A percentile compares a stretch with the other conserved stretches of the same genome.
These are phyloP conservation scores for Dromiciops gliroides DNA, from an alignment of 2,113 vertebrate species.

Conservation along the genomic window DNA sequence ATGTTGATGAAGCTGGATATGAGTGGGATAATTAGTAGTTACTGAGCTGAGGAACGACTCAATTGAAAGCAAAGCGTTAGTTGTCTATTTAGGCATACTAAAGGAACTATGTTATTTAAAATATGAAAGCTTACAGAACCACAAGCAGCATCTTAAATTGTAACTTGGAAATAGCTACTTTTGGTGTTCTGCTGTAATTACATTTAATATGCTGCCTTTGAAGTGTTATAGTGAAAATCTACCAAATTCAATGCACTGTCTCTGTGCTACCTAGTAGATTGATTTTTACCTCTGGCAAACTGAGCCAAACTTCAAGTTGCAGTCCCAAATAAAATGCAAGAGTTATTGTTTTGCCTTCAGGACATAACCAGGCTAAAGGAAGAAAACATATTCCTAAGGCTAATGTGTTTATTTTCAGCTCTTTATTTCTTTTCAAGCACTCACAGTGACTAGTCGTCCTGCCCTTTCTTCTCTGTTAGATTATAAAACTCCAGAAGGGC, in stretches of 20 bases:
- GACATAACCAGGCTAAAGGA: background rate
- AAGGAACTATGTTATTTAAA: background rate
- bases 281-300: background rate
- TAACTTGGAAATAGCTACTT: background rate
- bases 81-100: background rate
- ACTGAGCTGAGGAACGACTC: background rate
- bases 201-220: background rate
- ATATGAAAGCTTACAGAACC: background rate
- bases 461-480: background rate
- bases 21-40: background rate
- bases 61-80: background rate
- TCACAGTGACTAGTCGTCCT: background rate
- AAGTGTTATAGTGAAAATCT: background rate
- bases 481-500: background rate
- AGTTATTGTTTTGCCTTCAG: background rate
- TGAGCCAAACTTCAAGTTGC: background rate
- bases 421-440: background rate
- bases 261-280: background rate
- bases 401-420: background rate
- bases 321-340: background rate
- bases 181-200: background rate
- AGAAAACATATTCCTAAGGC: background rate
- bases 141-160: background rate
- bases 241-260: background rate
- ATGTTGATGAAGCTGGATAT: background rate